Conservation (phyloP, 2,888 invertebrate species). For the Ecliptopera silaceata region DNA sequence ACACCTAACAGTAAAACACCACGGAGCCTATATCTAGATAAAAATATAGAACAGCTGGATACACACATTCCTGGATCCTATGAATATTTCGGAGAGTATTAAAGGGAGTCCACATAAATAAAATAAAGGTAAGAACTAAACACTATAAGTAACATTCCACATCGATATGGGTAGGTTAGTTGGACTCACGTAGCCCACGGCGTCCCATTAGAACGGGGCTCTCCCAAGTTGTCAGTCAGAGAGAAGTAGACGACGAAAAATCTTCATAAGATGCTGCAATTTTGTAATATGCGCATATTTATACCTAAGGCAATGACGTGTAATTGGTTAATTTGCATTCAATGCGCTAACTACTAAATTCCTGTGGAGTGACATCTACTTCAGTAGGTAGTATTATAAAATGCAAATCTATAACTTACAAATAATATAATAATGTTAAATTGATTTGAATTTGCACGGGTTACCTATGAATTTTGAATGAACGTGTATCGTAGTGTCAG, state of each 20-base stretch:
- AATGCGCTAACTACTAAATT: conserved; percentile 29
- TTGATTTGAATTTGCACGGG: background rate
- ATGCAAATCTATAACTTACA: conserved; percentile 8
- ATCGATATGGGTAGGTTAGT: conserved; percentile 68
- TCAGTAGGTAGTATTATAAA: conserved; percentile 6
- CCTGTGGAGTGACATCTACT: conserved; percentile 7
- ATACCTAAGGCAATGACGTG: conserved; percentile 79
- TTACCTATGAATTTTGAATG: conserved; percentile 6
- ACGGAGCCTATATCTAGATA: conserved; percentile 23
- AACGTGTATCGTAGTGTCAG: conserved; percentile 11
- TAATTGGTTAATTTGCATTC: conserved; percentile 68
- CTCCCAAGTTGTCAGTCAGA: conserved; percentile 83
- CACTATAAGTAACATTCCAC: conserved; percentile 75
- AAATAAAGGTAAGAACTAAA: conserved; percentile 37
- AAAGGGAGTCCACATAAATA: conserved; percentile 38
- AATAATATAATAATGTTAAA: conserved; percentile 1
- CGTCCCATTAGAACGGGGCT: conserved; percentile 74
- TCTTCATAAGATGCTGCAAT: conserved; percentile 88
- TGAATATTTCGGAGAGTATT: conserved; percentile 17
- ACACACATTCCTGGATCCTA: conserved; percentile 31
- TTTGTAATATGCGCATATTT: conserved; percentile 82
- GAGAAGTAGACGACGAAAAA: conserved; percentile 88
- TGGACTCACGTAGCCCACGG: conserved; percentile 79
- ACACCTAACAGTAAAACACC: conserved; percentile 17
- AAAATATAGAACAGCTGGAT: conserved; percentile 30